A percentile compares a stretch with the other conserved stretches of the same genome.
These are phyloP conservation scores for Sebastiscus albofasciatus DNA, from an alignment of 2,797 vertebrate species.

Conservation along the genomic window DNA sequence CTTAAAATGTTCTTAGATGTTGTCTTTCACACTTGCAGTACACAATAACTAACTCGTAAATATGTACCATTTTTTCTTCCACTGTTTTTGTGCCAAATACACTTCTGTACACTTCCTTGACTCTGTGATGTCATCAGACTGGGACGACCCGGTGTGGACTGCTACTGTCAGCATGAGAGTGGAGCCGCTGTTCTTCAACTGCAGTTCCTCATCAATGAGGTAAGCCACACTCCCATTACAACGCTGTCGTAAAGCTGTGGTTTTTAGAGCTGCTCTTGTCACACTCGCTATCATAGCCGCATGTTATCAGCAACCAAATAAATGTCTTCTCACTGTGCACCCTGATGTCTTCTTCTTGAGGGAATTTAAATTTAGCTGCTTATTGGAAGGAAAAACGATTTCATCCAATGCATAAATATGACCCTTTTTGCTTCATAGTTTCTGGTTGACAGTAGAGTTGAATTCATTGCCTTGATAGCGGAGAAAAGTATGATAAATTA, in stretches of 20 bases:
- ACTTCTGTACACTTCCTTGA: slow-evolving; percentile 85
- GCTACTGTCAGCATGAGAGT: slow-evolving; percentile 95
- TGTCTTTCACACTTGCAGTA: neutral
- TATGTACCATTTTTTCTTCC: neutral
- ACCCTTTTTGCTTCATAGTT: neutral
- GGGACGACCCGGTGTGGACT: slow-evolving; percentile 95
- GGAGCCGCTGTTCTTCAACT: slow-evolving; percentile 94
- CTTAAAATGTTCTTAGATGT: neutral
- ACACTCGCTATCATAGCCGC: neutral
- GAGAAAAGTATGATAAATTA: neutral
- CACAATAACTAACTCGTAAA: neutral
- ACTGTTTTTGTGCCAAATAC: neutral
- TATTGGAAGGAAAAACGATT: neutral
- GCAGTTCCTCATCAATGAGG: slow-evolving; percentile 99
- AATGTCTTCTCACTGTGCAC: neutral
- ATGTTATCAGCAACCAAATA: neutral
- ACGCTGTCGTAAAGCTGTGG: too few relatives aligned
- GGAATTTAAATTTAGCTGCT: neutral
- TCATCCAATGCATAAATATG: too few relatives aligned
- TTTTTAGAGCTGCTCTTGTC: too few relatives aligned
- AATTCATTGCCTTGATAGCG: neutral
- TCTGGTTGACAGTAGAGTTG: neutral
- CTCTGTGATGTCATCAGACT: slow-evolving; percentile 89
- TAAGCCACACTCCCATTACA: slow-evolving; percentile 71
- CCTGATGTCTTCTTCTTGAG: neutral